Evolutionary conservation across 1,140 invertebrate species (phyloP).

Genomic region (Octopus sinensis): DNA sequence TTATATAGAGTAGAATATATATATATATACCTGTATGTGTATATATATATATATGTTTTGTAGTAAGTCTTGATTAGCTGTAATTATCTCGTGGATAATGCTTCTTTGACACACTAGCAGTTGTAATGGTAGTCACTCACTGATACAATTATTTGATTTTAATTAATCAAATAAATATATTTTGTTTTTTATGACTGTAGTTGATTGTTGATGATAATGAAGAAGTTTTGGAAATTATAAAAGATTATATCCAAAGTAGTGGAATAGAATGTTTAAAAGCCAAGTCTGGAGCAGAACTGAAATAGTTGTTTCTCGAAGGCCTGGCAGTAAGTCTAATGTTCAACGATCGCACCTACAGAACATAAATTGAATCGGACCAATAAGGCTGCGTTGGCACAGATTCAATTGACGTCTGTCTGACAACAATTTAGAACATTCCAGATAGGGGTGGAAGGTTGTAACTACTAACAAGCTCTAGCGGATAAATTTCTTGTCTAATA

Average conservation of each 20-base stretch:
- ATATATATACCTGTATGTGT: conserved; percentile 18
- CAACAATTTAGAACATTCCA: conserved; percentile 32
- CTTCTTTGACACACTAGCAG: background rate
- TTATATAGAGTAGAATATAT: conserved; percentile 14
- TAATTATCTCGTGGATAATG: conserved; percentile 21
- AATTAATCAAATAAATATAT: no score
- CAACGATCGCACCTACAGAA: background rate
- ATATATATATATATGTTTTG: conserved; percentile 12
- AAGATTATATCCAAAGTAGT: background rate
- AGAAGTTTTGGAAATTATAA: background rate
- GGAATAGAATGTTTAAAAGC: conserved; percentile 2
- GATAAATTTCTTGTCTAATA: background rate
- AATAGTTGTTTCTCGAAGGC: background rate
- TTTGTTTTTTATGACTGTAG: no score
- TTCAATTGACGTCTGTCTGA: conserved; percentile 23
- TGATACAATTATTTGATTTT: no score
- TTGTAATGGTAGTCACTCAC: background rate
- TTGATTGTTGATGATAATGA: background rate
- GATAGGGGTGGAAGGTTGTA: background rate
- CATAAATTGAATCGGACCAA: background rate
- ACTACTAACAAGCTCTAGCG: background rate
- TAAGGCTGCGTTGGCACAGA: background rate
- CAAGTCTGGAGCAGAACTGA: background rate
- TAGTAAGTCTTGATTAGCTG: background rate
- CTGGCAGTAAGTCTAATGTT: background rate